These are phyloP conservation scores for Brenthis hecate DNA, from an alignment of 2,888 invertebrate genomes.

Conservation along the genomic window DNA sequence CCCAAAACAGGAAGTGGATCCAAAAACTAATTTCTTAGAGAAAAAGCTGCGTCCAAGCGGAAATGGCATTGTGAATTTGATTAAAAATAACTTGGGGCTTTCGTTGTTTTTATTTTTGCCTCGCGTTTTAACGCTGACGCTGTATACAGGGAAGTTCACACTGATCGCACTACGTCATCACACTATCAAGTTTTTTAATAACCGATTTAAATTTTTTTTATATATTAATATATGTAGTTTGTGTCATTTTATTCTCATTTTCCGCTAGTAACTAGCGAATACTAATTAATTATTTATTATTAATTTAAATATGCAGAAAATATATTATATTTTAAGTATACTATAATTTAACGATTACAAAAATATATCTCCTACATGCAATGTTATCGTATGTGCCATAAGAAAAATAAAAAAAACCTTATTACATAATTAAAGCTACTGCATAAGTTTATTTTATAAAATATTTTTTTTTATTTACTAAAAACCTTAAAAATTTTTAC, in stretches of 20 bases:
- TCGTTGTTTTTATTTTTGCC: constrained; percentile 24
- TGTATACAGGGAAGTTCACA: constrained; percentile 1
- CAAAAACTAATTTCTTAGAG: constrained; percentile 39
- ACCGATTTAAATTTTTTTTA: background rate
- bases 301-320: too few relatives aligned
- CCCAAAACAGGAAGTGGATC: constrained; percentile 18
- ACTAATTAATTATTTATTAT: too few relatives aligned
- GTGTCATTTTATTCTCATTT: too few relatives aligned
- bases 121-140: constrained; percentile 12
- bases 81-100: constrained; percentile 34
- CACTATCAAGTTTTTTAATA: too few relatives aligned
- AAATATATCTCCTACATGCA: too few relatives aligned
- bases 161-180: background rate
- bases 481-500: background rate
- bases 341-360: too few relatives aligned
- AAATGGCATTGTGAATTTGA: constrained; percentile 36
- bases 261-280: too few relatives aligned
- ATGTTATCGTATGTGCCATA: too few relatives aligned
- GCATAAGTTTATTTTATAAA: background rate
- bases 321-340: too few relatives aligned
- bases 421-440: too few relatives aligned
- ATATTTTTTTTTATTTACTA: background rate
- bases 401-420: too few relatives aligned
- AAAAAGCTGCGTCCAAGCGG: constrained; percentile 28
- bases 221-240: background rate